phyloP scores from a whole-genome alignment of 2,113 vertebrate genomes.

The Triplophysa tibetana region DNA sequence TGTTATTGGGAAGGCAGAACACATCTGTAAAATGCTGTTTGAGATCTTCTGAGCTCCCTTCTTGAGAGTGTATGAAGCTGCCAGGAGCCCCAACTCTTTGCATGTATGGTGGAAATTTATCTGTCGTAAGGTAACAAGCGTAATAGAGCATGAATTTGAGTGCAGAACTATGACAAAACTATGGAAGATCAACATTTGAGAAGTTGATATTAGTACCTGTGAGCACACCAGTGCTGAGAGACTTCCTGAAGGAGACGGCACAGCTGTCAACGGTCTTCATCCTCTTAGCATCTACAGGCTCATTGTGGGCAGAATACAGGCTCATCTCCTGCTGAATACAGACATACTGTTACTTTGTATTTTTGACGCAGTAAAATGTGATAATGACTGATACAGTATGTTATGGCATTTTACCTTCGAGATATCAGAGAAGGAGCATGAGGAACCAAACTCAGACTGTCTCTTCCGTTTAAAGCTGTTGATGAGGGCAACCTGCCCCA shows the following conservation, averaged over 20 bases:
- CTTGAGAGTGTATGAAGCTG: not conserved
- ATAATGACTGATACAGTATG: not conserved
- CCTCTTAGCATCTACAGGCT: constrained; percentile 78
- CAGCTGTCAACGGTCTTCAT: constrained; percentile 79
- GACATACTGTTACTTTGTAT: not conserved
- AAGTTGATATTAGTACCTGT: constrained; percentile 69
- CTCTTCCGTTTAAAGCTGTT: constrained; percentile 82
- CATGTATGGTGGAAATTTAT: constrained; percentile 26
- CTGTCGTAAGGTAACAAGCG: not conserved
- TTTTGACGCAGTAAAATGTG: not conserved
- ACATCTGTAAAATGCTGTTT: constrained; percentile 34
- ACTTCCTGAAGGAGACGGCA: constrained; percentile 73
- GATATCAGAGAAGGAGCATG: constrained; percentile 77
- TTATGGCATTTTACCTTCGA: constrained; percentile 73
- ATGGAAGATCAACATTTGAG: not conserved
- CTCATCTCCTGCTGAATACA: constrained; percentile 71
- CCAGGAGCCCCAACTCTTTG: not conserved
- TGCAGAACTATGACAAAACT: not conserved
- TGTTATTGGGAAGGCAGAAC: constrained; percentile 60
- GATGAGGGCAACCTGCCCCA: constrained; percentile 72
- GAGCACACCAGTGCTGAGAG: constrained; percentile 76
- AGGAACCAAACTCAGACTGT: constrained; percentile 32
- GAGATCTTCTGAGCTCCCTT: constrained; percentile 30
- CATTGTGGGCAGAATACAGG: constrained; percentile 55
- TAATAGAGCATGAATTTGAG: constrained; percentile 1